Evolutionary conservation across 2,797 vertebrate genomes (phyloP), one percentile per base, ranked within the genome.

Genomic region (Zonotrichia albicollis): DNA sequence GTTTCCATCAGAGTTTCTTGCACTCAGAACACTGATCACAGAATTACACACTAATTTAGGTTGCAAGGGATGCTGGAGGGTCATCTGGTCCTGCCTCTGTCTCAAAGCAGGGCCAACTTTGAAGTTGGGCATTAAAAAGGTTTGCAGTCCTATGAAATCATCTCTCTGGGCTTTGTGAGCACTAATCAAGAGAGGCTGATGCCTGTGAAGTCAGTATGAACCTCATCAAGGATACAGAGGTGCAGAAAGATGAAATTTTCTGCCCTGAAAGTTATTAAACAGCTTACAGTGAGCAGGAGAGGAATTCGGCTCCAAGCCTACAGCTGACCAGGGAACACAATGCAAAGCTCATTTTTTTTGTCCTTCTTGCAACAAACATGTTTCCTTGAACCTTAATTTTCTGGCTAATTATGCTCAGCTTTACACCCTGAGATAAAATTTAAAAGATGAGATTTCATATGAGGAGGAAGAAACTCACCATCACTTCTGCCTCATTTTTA

Each of bases 81-180:
- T 95, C 80, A 81, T 3, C 83, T 88, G 55, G 58, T 86, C 80
- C 76, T 86, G 55, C 51, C 73, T 62, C 83, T 76, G n/a, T 42
- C 91, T 96, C 83, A 86, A 95, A 94, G 94, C 7, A 1, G 60
- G 83, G 77, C 79, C 76, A 93, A 6, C 94, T 96, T 91, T 94
- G 71, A 96, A 94, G 90, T 6, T 62, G 66, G 58, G 45, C 67
- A 91, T 89, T 92, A 86, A 92, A 92, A 95, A 93, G 20, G 0
- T 79, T 82, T 79, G 29, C 67, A 77, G 85, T 71, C 53, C 54
- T 74, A 66, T 87, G 79, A 97, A 95, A 90, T 86, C 57, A 88
- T 65, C 60, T 95, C 83, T 81, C 53, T 66, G 67, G 55, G 74
- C 71, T 86, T 90, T 84, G 74, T 27, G 54, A 94, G 29, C 67